phyloP scores from a whole-genome alignment of 2,113 vertebrate genomes.

The Dipodomys spectabilis region DNA sequence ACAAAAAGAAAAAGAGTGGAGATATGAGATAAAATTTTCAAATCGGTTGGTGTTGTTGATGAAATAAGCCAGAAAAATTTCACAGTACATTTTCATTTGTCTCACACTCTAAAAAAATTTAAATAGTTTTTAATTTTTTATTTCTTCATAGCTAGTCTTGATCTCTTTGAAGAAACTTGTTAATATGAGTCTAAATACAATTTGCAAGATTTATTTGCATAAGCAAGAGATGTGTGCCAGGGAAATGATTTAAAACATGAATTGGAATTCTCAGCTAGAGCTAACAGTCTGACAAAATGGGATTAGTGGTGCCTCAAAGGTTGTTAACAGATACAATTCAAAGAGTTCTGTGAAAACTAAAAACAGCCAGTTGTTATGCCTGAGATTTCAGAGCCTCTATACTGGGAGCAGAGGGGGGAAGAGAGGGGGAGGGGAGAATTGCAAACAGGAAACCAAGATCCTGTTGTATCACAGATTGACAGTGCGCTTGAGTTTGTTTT shows the following conservation, averaged over 20 bases:
- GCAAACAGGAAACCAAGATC: slow-evolving; percentile 67
- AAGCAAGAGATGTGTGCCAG: not conserved
- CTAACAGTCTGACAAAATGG: slow-evolving; percentile 17
- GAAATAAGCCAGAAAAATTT: slow-evolving; percentile 24
- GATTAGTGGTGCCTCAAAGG: not conserved
- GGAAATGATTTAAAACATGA: slow-evolving; percentile 42
- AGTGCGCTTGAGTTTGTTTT: not conserved
- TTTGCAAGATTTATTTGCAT: slow-evolving; percentile 19
- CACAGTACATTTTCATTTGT: not conserved
- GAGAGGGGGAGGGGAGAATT: not conserved
- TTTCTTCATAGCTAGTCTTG: not conserved
- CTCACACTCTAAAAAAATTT: not conserved
- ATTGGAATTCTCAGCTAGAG: slow-evolving; percentile 11
- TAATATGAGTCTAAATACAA: slow-evolving; percentile 10
- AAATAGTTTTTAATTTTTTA: not conserved
- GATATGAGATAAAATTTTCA: slow-evolving; percentile 36
- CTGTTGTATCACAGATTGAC: not conserved
- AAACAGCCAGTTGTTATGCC: not conserved
- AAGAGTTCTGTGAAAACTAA: not conserved
- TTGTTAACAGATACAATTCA: not conserved
- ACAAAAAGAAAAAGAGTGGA: not conserved
- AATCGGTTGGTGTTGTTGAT: not conserved
- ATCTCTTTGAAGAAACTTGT: slow-evolving; percentile 47
- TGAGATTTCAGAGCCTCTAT: not conserved
- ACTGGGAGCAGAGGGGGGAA: no score